phyloP scores from a whole-genome alignment of 2,113 vertebrate species.

The Zosterops pallidus region DNA sequence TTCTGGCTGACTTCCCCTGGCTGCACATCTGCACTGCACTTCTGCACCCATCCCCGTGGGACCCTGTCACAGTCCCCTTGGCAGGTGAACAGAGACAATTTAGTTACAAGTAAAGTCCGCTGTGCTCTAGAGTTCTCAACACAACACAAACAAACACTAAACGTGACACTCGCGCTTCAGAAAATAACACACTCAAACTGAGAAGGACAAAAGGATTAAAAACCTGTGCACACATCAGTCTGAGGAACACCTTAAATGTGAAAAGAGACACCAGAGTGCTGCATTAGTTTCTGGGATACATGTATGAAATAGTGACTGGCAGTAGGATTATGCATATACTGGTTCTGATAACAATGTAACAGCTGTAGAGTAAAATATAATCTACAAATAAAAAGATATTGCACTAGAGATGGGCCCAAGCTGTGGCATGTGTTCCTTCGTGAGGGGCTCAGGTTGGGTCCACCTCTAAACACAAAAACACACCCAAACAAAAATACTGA shows the following conservation, averaged over 20 bases:
- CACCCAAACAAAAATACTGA: not conserved
- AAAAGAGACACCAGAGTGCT: not conserved
- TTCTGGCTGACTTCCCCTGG: conserved; percentile 11
- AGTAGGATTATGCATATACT: conserved; percentile 49
- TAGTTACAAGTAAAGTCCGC: conserved; percentile 25
- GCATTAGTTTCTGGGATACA: conserved; percentile 29
- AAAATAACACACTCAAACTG: not conserved
- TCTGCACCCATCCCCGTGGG: not conserved
- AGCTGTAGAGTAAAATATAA: conserved; percentile 45
- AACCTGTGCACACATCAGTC: conserved; percentile 6
- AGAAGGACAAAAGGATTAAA: conserved; percentile 21
- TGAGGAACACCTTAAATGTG: conserved; percentile 16
- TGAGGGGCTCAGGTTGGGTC: not conserved
- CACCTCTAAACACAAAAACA: conserved; percentile 26
- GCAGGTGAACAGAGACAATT: conserved; percentile 34
- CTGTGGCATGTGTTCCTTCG: not conserved
- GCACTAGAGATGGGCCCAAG: conserved; percentile 48
- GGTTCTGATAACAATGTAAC: conserved; percentile 32
- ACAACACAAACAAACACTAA: conserved; percentile 27
- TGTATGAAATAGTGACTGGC: conserved; percentile 25
- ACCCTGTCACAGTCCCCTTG: not conserved
- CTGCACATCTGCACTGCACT: conserved; percentile 9
- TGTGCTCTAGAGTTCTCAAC: conserved; percentile 43
- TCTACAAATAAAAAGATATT: conserved; percentile 19
- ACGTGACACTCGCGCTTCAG: not conserved